Conservation (phyloP, 2,797 vertebrate species). For the Thripadectes ignobilis region DNA sequence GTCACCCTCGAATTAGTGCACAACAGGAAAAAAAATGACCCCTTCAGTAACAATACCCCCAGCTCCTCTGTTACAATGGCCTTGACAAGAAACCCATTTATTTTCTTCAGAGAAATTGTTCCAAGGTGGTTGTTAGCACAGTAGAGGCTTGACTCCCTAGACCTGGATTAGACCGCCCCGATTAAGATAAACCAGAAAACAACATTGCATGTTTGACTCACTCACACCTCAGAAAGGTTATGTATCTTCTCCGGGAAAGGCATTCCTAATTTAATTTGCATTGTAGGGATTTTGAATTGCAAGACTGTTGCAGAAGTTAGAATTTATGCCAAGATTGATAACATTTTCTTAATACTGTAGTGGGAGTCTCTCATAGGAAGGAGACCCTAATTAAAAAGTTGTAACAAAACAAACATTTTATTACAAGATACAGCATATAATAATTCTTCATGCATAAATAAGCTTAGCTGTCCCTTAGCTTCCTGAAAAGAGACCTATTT, state of each 20-base stretch:
- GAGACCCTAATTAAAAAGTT: constrained; percentile 35
- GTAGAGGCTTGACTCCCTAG: not conserved
- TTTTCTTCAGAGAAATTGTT: constrained; percentile 19
- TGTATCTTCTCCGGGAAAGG: not conserved
- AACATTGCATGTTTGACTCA: not conserved
- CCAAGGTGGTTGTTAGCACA: not conserved
- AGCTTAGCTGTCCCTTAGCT: not conserved
- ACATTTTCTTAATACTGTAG: constrained; percentile 8
- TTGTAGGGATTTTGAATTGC: constrained; percentile 20
- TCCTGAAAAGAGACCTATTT: not conserved
- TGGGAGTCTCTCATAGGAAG: not conserved
- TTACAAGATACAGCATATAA: not conserved
- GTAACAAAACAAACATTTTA: constrained; percentile 27
- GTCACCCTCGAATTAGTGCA: constrained; percentile 46
- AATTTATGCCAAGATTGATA: not conserved
- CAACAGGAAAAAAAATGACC: constrained; percentile 56
- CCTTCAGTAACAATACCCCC: constrained; percentile 42
- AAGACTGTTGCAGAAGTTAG: not conserved
- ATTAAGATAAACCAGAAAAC: not conserved
- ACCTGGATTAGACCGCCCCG: not conserved
- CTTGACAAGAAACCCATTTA: constrained; percentile 51
- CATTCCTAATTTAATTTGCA: constrained; percentile 7
- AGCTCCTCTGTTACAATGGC: constrained; percentile 45
- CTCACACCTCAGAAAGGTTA: not conserved
- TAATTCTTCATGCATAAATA: not conserved